A percentile compares a stretch with the other conserved stretches of the same genome.
Conservation (phyloP, 2,797 vertebrate species). For the Glossophaga mutica region DNA sequence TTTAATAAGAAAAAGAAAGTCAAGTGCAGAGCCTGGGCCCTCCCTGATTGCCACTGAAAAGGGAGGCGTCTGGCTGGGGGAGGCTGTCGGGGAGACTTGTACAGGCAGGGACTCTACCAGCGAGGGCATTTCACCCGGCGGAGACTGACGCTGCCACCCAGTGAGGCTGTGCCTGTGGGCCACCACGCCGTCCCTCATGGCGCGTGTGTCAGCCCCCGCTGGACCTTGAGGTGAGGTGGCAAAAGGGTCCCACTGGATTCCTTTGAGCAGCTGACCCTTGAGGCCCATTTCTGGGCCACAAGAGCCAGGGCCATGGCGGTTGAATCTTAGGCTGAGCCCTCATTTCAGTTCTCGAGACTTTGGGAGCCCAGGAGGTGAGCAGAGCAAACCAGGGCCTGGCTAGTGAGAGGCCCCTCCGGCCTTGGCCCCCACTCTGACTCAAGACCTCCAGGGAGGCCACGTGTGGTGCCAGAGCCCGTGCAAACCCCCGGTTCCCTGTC, state of each 20-base stretch:
- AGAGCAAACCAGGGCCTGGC: not conserved
- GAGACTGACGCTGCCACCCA: not conserved
- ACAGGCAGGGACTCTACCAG: not conserved
- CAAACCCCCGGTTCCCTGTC: not conserved
- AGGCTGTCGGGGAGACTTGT: not conserved
- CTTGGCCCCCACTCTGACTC: not conserved
- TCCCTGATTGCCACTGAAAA: not conserved
- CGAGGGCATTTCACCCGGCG: not conserved
- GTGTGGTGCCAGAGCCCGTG: not conserved
- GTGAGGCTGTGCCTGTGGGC: not conserved
- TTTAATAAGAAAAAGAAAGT: no score
- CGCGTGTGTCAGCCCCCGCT: not conserved
- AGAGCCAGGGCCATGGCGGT: not conserved
- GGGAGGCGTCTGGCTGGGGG: not conserved
- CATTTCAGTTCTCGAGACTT: not conserved
- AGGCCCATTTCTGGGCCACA: not conserved
- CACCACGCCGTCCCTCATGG: accelerated
- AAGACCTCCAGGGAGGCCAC: not conserved
- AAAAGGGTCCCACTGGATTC: not conserved
- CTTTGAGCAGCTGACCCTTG: not conserved
- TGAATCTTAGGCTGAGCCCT: not conserved
- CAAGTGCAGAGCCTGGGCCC: not conserved
- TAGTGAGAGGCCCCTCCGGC: not conserved
- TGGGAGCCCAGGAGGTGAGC: not conserved
- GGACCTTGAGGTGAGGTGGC: not conserved